Evolutionary conservation across 2,888 invertebrate species (phyloP).

Genomic region (Nemotelus nigrinus): DNA sequence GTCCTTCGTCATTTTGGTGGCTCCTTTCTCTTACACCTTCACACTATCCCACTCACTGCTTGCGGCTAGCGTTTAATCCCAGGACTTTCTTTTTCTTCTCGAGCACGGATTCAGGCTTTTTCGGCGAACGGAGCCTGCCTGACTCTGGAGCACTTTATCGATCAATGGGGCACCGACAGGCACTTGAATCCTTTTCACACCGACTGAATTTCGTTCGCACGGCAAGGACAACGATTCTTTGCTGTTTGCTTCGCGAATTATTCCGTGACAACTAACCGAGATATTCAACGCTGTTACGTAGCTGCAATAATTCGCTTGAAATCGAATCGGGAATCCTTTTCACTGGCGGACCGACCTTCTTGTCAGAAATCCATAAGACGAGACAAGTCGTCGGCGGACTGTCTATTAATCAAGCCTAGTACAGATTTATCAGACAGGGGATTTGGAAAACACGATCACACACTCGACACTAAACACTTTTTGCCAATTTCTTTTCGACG

Average conservation of each 20-base stretch:
- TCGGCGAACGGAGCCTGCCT: neutral
- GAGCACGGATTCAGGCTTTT: neutral
- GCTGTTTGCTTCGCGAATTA: no score
- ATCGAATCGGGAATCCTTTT: neutral
- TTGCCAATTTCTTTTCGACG: neutral
- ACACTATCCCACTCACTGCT: conserved; percentile 9
- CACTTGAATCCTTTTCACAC: conserved; percentile 4
- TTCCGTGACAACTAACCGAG: no score
- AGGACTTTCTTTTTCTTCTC: neutral
- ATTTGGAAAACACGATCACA: conserved; percentile 22
- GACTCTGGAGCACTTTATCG: neutral
- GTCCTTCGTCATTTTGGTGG: conserved; percentile 87
- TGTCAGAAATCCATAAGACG: conserved; percentile 17
- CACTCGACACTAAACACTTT: conserved; percentile 23
- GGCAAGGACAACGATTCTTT: neutral
- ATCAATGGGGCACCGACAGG: neutral
- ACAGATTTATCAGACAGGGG: neutral
- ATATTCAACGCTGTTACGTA: no score
- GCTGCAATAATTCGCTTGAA: no score
- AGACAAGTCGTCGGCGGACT: conserved; percentile 28
- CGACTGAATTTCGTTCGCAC: conserved; percentile 5
- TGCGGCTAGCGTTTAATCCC: conserved; percentile 10
- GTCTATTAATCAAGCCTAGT: conserved; percentile 7
- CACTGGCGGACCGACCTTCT: conserved; percentile 19
- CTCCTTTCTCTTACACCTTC: conserved; percentile 23